A percentile compares a stretch with the other conserved stretches of the same genome.
phyloP scores from a whole-genome alignment of 2,797 vertebrate genomes.

The Geotrypetes seraphini region DNA sequence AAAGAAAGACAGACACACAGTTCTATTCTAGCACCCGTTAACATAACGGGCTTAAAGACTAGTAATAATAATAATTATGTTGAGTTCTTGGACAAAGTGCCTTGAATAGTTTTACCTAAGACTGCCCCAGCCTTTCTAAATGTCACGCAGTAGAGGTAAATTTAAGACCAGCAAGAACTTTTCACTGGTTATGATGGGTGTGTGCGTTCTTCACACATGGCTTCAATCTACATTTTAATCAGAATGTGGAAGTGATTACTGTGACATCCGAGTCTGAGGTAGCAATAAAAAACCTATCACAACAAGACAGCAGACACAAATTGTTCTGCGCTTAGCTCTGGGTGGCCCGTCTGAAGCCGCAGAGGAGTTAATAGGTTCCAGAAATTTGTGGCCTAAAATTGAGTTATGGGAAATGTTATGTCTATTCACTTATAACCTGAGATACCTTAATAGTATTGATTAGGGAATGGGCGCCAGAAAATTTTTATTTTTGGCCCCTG shows the following conservation, averaged over 20 bases:
- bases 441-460: slow-evolving; percentile 17
- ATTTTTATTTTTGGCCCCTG: too few relatives aligned
- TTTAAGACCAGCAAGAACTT: slow-evolving; percentile 23
- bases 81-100: too few relatives aligned
- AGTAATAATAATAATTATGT: too few relatives aligned
- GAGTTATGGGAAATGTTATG: slow-evolving; percentile 43
- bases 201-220: slow-evolving; percentile 51
- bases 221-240: slow-evolving; percentile 64
- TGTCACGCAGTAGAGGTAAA: slow-evolving; percentile 10
- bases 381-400: slow-evolving; percentile 43
- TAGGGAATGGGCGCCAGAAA: too few relatives aligned
- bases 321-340: slow-evolving; percentile 68
- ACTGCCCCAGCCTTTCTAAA: too few relatives aligned
- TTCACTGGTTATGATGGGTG: slow-evolving; percentile 24
- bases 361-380: slow-evolving; percentile 51
- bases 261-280: slow-evolving; percentile 68
- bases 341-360: slow-evolving; percentile 62
- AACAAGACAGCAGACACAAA: slow-evolving; percentile 64
- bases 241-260: slow-evolving; percentile 71
- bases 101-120: too few relatives aligned
- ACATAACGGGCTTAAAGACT: too few relatives aligned
- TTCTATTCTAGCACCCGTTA: too few relatives aligned
- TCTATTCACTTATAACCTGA: slow-evolving; percentile 30
- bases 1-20: too few relatives aligned
- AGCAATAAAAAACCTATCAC: slow-evolving; percentile 73